A percentile compares a stretch with the other conserved stretches of the same genome.
These are phyloP conservation scores for Emydura subglobosa DNA, from an alignment of 2,113 vertebrate genomes.

Conservation along the genomic window DNA sequence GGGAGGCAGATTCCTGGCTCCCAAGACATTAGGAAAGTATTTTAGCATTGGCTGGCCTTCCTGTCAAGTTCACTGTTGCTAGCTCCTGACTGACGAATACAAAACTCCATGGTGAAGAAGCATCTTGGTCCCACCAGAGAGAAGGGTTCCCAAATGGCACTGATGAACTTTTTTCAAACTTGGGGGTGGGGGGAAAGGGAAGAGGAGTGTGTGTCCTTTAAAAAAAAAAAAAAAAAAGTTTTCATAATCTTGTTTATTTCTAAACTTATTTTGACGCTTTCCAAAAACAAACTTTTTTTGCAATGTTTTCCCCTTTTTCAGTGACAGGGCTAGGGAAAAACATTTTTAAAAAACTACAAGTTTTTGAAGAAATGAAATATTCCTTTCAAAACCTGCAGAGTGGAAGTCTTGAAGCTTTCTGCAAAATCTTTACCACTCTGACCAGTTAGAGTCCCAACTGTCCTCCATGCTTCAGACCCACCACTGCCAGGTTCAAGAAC, in stretches of 20 bases:
- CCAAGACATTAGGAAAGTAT: neutral
- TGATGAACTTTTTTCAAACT: neutral
- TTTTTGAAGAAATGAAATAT: neutral
- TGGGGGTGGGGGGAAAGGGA: no score
- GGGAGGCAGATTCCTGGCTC: neutral
- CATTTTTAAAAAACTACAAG: neutral
- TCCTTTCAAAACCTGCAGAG: rapidly evolving
- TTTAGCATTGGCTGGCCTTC: neutral
- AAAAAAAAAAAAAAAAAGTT: neutral
- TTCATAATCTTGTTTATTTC: neutral
- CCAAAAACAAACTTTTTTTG: neutral
- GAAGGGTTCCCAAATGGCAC: neutral
- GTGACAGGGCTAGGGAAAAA: neutral
- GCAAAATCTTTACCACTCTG: neutral
- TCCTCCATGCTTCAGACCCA: neutral
- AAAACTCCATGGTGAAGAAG: neutral
- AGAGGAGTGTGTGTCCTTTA: neutral
- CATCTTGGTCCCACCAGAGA: rapidly evolving
- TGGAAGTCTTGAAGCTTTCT: neutral
- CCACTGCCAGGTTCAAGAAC: neutral
- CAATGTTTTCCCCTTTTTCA: neutral
- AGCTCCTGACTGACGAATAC: neutral
- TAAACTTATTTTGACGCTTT: neutral
- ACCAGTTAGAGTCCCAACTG: neutral
- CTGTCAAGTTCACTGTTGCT: neutral